Evolutionary conservation across 2,797 vertebrate genomes (phyloP).

Genomic region (Dicrostonyx torquatus): DNA sequence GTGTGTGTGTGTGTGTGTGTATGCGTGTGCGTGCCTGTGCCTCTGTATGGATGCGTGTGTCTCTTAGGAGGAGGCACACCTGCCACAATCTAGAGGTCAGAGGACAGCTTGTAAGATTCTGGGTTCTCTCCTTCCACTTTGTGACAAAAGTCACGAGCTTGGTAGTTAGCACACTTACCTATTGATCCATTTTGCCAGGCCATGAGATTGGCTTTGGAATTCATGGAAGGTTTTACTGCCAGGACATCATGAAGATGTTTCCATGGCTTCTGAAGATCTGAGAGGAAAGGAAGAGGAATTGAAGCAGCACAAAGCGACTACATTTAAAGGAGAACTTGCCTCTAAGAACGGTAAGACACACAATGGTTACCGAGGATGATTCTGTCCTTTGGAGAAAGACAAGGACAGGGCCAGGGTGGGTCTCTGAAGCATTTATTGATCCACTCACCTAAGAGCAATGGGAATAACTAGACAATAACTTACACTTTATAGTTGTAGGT

Average conservation of each 20-base stretch:
- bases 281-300: conserved; percentile 17
- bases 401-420: neutral
- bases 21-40: neutral
- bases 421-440: neutral
- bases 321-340: conserved; percentile 41
- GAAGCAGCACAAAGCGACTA: neutral
- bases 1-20: neutral
- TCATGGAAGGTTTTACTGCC: neutral
- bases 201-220: conserved; percentile 27
- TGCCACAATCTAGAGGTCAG: neutral
- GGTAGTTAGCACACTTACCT: neutral
- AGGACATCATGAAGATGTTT: neutral
- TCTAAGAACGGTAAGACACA: neutral
- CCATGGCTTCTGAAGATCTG: conserved; percentile 20
- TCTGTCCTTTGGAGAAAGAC: conserved; percentile 14
- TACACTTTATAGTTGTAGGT: conserved; percentile 23
- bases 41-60: neutral
- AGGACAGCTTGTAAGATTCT: neutral
- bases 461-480: neutral
- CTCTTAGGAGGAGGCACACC: neutral
- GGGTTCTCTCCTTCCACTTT: neutral
- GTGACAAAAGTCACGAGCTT: neutral
- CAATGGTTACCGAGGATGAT: neutral
- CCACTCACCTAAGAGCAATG: neutral
- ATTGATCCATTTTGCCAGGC: neutral